Evolutionary conservation across 2,797 vertebrate genomes (phyloP).

Genomic region (Mus spretus): DNA sequence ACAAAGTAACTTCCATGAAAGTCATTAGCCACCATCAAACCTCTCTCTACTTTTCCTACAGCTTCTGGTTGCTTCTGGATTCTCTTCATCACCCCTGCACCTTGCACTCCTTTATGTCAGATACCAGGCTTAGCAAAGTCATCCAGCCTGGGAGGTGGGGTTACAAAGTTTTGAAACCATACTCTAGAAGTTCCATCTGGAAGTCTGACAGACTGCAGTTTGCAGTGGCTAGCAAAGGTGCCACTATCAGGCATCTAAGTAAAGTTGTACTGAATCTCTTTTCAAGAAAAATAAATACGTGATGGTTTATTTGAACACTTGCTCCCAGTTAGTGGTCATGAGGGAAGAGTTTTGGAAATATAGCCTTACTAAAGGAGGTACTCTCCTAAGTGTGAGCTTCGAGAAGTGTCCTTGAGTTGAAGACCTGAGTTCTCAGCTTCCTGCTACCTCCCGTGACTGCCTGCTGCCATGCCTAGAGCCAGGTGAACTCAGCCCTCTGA

Average conservation of each 20-base stretch:
- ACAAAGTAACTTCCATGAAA: not conserved
- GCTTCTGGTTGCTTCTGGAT: no score
- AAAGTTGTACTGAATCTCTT: not conserved
- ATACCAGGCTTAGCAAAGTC: not conserved
- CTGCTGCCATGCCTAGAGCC: not conserved
- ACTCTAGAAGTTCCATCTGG: not conserved
- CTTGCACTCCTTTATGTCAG: not conserved
- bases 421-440: not conserved
- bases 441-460: not conserved
- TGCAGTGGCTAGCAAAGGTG: not conserved
- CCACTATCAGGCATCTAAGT: not conserved
- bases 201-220: not conserved
- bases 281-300: not conserved
- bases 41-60: not conserved
- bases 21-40: not conserved
- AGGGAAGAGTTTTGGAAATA: not conserved
- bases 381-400: no score
- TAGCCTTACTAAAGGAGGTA: not conserved
- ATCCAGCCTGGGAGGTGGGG: not conserved
- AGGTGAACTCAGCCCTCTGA: not conserved
- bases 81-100: not conserved
- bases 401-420: not conserved
- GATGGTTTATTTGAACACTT: not conserved
- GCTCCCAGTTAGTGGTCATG: not conserved
- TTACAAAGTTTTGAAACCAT: not conserved